Evolutionary conservation across 2,113 vertebrate species (phyloP).

Genomic region (Pampusana beccarii): DNA sequence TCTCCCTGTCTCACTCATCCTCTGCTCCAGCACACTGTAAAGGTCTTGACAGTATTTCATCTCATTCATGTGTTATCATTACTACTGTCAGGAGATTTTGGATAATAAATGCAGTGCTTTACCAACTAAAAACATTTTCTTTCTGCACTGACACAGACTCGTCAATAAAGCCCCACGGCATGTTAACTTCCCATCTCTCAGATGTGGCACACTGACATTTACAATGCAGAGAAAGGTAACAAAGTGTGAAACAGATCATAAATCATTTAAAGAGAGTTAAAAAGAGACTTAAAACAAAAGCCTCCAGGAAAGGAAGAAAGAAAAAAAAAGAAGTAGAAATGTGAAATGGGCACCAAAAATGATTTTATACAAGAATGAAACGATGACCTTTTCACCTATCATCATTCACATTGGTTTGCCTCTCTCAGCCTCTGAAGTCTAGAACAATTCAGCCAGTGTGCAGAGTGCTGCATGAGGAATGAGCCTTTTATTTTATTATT

Average conservation of each 20-base stretch:
- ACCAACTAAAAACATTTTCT: constrained; percentile 57
- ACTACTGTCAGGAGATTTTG: constrained; percentile 54
- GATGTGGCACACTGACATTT: constrained; percentile 55
- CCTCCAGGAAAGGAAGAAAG: not conserved
- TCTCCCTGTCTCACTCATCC: not conserved
- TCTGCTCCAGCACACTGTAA: constrained; percentile 11
- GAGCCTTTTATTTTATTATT: constrained; percentile 66
- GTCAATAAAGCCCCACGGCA: constrained; percentile 65
- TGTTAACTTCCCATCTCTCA: constrained; percentile 69
- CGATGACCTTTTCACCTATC: constrained; percentile 66
- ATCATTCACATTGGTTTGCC: constrained; percentile 62
- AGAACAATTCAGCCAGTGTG: constrained; percentile 37
- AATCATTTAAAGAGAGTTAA: constrained; percentile 66
- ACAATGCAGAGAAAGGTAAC: constrained; percentile 69
- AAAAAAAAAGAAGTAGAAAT: not conserved
- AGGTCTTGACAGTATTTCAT: constrained; percentile 51
- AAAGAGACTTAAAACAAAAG: constrained; percentile 63
- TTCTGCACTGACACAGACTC: constrained; percentile 38
- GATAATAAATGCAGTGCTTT: constrained; percentile 68
- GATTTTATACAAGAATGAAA: constrained; percentile 63
- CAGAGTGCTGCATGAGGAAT: constrained; percentile 49
- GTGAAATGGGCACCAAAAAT: constrained; percentile 40
- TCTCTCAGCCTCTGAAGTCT: constrained; percentile 47
- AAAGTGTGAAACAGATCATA: constrained; percentile 64
- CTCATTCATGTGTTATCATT: constrained; percentile 65